Evolutionary conservation across 2,888 invertebrate genomes (phyloP).

Genomic region (Atethmia centrago): DNA sequence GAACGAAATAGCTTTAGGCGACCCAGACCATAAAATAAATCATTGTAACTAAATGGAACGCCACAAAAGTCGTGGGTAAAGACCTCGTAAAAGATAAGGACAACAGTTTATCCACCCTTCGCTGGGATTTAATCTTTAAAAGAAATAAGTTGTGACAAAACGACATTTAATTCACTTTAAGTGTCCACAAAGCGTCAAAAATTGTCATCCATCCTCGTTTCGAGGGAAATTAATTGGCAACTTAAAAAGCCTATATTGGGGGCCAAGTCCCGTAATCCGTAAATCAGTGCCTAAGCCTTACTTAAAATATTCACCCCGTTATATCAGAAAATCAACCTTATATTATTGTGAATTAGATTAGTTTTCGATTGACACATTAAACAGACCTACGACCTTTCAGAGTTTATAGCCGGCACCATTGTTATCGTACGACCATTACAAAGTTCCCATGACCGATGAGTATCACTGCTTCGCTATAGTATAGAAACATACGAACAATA

Average conservation of each 20-base stretch:
- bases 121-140: slow-evolving; percentile 29
- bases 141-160: slow-evolving; percentile 42
- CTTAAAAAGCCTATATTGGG: slow-evolving; percentile 46
- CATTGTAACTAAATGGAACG: slow-evolving; percentile 41
- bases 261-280: slow-evolving; percentile 51
- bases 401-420: slow-evolving; percentile 63
- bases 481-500: slow-evolving; percentile 55
- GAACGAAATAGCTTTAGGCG: slow-evolving; percentile 26
- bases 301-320: slow-evolving; percentile 19
- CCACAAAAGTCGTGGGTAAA: slow-evolving; percentile 42
- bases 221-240: slow-evolving; percentile 48
- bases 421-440: slow-evolving; percentile 70
- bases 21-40: slow-evolving; percentile 43
- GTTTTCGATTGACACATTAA: slow-evolving; percentile 42
- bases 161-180: slow-evolving; percentile 51
- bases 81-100: slow-evolving; percentile 42
- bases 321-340: slow-evolving; percentile 43
- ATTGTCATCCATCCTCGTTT: slow-evolving; percentile 45
- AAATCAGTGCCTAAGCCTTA: slow-evolving; percentile 41
- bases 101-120: slow-evolving; percentile 13
- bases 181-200: slow-evolving; percentile 40
- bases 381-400: slow-evolving; percentile 54
- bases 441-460: slow-evolving; percentile 72
- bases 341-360: slow-evolving; percentile 19
- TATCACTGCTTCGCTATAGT: slow-evolving; percentile 45